Percentiles rank a stretch among this genome's conserved stretches.
Conservation (phyloP, 2,888 invertebrate genomes). For the Hipparchia semele region DNA sequence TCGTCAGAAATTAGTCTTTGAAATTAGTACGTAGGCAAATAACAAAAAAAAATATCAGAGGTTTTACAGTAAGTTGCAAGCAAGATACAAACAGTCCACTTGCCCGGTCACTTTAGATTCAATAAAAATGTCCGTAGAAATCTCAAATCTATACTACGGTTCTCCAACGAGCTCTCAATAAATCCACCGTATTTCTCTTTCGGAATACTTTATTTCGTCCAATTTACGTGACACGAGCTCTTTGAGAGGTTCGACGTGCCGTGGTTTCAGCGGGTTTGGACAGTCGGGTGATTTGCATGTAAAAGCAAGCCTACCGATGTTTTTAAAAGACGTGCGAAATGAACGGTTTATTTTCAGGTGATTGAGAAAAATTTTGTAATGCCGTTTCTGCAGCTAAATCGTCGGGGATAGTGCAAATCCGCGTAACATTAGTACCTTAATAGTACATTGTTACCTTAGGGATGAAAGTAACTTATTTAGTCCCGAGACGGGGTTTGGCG, state of each 20-base stretch:
- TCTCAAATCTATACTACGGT: neutral
- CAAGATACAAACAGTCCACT: neutral
- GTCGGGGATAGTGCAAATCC: no score
- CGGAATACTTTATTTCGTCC: conserved; percentile 9
- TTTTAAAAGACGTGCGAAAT: neutral
- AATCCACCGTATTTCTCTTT: conserved; percentile 19
- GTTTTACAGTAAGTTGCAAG: neutral
- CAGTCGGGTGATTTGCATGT: conserved; percentile 41
- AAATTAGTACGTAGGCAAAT: no score
- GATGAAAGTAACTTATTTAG: no score
- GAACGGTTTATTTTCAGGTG: neutral
- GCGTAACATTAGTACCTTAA: no score
- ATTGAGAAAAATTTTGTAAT: neutral
- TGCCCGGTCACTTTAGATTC: conserved; percentile 5
- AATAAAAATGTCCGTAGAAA: neutral
- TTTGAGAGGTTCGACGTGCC: conserved; percentile 16
- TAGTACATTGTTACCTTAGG: no score
- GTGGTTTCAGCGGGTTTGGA: conserved; percentile 33
- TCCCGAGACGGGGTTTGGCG: no score
- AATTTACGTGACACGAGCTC: conserved; percentile 16
- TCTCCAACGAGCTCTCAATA: conserved; percentile 11
- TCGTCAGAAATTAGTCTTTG: no score
- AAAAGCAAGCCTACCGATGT: conserved; percentile 32
- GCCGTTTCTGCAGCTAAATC: no score
- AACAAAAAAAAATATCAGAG: neutral